Evolutionary conservation across 1,140 invertebrate genomes (phyloP), one percentile per base, ranked within the genome.

Genomic region (Papilio polytes): DNA sequence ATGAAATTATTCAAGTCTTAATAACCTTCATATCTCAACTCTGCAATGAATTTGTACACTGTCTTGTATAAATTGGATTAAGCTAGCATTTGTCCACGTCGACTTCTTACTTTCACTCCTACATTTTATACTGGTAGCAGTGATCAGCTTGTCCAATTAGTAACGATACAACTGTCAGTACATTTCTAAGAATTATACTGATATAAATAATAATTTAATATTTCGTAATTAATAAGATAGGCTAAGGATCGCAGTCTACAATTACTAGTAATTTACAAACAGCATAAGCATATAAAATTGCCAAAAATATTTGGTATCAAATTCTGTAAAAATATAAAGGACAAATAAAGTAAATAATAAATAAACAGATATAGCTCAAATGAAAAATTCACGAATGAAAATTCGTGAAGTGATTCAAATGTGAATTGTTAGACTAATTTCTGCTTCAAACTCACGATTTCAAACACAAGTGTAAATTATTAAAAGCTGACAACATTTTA

Each of bases 391-490:
- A 63, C 59, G 59, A 22, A 63, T 13, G 26, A 2, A 63, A 36
- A 13, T 63, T 63, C 10, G 22, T 9, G 26, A 13, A 3, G 22
- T 20, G 20, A 63, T 22, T 63, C 59, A 10, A 63, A 63, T 6
- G 20, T 22, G 10, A 63, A 26, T 26, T 22, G 59, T 63, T 26
- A 63, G 59, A 63, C 59, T 63, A 63, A 63, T 63, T 63, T 22
- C 22, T 63, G 2, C 59, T 63, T 63, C 20, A 26, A 63, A 22
- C 22, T 63, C 59, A 63, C 59, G 59, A 63, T 63, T 22, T 22
- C 59, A 63, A 63, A 63, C 59, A 13, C 20, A 22, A 4, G 59
- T 63, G 59, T 63, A 63, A 63, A 63, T 63, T 63, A 63, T 63
- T 22, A 22, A 26, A 63, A 63, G 22, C 56, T n/a, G 22, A 26